Conservation (phyloP, 2,888 invertebrate genomes). For the Heliconius aoede region DNA sequence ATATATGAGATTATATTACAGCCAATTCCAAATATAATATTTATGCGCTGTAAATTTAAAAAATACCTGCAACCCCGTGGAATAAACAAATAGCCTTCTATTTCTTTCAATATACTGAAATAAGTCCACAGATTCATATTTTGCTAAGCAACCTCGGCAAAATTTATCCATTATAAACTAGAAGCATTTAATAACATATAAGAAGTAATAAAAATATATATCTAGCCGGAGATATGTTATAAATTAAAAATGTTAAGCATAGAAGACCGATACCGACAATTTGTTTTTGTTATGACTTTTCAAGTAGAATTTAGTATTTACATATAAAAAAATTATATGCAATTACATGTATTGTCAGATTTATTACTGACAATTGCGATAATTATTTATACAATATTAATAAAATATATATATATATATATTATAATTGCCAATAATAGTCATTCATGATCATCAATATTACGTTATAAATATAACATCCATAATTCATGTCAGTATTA, state of each 20-base stretch:
- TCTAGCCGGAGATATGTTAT: not conserved
- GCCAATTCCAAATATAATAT: not conserved
- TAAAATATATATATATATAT: too few species aligned
- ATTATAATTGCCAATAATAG: too few species aligned
- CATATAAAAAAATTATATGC: too few species aligned
- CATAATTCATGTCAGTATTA: not conserved
- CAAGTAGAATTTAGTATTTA: not conserved
- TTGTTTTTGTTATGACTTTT: constrained; percentile 5
- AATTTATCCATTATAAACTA: constrained; percentile 62
- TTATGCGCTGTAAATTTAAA: not conserved
- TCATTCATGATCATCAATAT: too few species aligned
- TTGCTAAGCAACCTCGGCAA: constrained; percentile 74
- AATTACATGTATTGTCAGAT: too few species aligned
- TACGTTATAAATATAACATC: not conserved
- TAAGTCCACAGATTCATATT: constrained; percentile 65
- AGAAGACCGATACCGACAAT: not conserved
- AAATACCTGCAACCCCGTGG: constrained; percentile 73
- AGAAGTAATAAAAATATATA: not conserved
- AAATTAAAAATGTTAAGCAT: not conserved
- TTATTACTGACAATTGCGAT: too few species aligned
- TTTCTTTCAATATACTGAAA: constrained; percentile 72
- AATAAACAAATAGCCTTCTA: constrained; percentile 71
- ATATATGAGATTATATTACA: constrained; percentile 8
- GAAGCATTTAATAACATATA: not conserved
- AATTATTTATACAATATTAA: too few species aligned